phyloP scores from a whole-genome alignment of 2,113 vertebrate genomes.

The Monopterus albus region DNA sequence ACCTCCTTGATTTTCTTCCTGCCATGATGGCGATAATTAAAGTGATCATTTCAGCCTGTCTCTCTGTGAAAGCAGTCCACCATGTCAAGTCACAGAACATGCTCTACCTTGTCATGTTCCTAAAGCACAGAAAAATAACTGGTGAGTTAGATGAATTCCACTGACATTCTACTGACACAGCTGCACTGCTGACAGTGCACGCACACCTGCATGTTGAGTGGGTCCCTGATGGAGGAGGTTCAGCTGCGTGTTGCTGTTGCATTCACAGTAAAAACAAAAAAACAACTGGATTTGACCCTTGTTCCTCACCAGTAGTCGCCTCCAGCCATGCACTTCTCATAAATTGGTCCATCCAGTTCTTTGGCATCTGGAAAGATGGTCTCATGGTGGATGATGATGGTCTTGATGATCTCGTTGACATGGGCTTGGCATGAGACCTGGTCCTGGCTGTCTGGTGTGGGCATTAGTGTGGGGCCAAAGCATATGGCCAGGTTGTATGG shows the following conservation, averaged over 20 bases:
- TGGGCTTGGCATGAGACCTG: conserved; percentile 98
- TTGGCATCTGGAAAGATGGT: conserved; percentile 96
- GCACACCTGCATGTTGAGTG: conserved; percentile 33
- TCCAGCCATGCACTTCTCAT: conserved; percentile 99
- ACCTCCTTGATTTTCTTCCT: conserved; percentile 25
- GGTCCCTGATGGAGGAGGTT: conserved; percentile 10
- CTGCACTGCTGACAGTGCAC: background rate
- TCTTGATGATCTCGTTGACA: conserved; percentile 97
- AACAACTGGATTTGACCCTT: conserved; percentile 7
- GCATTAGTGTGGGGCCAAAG: conserved; percentile 98
- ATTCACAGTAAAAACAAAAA: conserved; percentile 13
- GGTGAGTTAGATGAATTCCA: conserved; percentile 20
- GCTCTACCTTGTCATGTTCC: conserved; percentile 24
- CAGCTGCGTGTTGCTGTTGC: conserved; percentile 34
- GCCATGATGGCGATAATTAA: conserved; percentile 52
- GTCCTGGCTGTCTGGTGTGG: conserved; percentile 95
- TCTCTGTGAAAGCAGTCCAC: conserved; percentile 25
- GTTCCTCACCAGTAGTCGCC: conserved; percentile 94
- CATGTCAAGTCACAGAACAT: conserved; percentile 17
- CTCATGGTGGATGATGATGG: conserved; percentile 98
- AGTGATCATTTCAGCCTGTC: conserved; percentile 57
- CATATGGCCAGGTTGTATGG: conserved; percentile 98
- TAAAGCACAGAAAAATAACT: conserved; percentile 41
- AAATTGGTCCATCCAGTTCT: conserved; percentile 95
- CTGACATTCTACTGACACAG: conserved; percentile 21